These are phyloP conservation scores for Ethmia dodecea DNA, from an alignment of 2,888 invertebrate genomes.

Conservation along the genomic window DNA sequence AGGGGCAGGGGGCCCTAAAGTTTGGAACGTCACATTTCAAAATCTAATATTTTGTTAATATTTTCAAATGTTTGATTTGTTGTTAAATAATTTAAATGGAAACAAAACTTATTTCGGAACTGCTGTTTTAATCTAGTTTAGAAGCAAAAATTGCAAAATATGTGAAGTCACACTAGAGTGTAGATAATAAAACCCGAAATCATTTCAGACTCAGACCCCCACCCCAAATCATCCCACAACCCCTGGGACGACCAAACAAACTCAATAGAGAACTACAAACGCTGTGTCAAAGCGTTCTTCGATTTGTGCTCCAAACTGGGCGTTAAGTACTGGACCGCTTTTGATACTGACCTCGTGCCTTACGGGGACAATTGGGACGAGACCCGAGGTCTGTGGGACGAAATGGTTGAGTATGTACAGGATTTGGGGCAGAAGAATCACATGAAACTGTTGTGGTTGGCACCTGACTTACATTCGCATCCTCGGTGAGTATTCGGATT, in stretches of 20 bases:
- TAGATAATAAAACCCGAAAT: too few species aligned
- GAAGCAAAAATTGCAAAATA: too few species aligned
- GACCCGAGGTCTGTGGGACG: constrained; percentile 73
- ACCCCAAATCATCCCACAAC: constrained; percentile 55
- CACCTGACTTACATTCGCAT: constrained; percentile 79
- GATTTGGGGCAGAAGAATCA: constrained; percentile 76
- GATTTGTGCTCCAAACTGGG: constrained; percentile 80
- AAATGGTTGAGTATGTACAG: constrained; percentile 72
- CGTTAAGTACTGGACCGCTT: constrained; percentile 80
- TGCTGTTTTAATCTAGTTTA: too few species aligned
- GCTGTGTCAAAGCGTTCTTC: constrained; percentile 77
- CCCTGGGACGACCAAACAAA: constrained; percentile 79
- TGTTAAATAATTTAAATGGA: too few species aligned
- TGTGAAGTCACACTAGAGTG: too few species aligned
- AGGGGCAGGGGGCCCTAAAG: too few species aligned
- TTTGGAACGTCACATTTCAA: too few species aligned
- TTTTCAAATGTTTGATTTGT: too few species aligned
- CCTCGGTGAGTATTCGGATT: constrained; percentile 68
- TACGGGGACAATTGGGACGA: constrained; percentile 74
- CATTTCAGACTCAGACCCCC: constrained; percentile 52
- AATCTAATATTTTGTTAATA: too few species aligned
- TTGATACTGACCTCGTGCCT: constrained; percentile 79
- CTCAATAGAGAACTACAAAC: constrained; percentile 76
- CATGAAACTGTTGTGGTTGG: constrained; percentile 79
- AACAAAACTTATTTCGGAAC: too few species aligned